Base-by-base conservation (phyloP, 2,797 vertebrate genomes). In the Anniella stebbinsi region DNA sequence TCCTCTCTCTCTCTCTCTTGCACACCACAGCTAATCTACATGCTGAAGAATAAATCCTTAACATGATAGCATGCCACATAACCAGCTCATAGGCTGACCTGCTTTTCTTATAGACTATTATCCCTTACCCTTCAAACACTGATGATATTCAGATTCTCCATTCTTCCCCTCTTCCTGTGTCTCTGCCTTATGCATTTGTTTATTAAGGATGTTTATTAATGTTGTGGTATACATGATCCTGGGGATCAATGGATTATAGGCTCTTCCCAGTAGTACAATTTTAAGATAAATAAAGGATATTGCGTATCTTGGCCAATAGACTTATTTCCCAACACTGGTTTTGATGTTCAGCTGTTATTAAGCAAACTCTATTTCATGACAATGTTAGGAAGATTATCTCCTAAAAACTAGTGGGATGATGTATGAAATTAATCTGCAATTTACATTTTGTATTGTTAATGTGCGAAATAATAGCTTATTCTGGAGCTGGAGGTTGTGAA, bases 391-490 rank as follows among this genome's bases (percentile, higher is more conserved):
- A 48, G 87, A 67, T 1, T 73, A 17, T 91, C 45, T 57, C 23
- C 17, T 84, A 88, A 88, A 93, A 89, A 23, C 70, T 88, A 67
- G 11, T 67, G 72, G 25, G 7, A 80, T 89, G 90, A 89, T 30
- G 69, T 82, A 91, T 41, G 3, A 75, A 91, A 80, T 86, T 86
- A 38, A 83, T 91, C 93, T 92, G 81, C 82, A 88, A 45, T 89
- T 11, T 48, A 87, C 12, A 41, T 81, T 72, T 78, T 91, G 57
- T 48, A 78, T 87, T 88, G 25, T 70, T 92, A 91, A 84, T 83
- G n/a, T 48, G 10, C 86, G 88, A 92, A 89, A 88, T 90, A 83
- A 84, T 90, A 51, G 12, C 0, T 38, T 90, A n/a, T 88, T 92
- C 36, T 60, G 70, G 88, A 91, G 60, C 41, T n/a, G 82, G 13